Conservation (phyloP, 2,888 invertebrate species). For the Osmoderma eremita region DNA sequence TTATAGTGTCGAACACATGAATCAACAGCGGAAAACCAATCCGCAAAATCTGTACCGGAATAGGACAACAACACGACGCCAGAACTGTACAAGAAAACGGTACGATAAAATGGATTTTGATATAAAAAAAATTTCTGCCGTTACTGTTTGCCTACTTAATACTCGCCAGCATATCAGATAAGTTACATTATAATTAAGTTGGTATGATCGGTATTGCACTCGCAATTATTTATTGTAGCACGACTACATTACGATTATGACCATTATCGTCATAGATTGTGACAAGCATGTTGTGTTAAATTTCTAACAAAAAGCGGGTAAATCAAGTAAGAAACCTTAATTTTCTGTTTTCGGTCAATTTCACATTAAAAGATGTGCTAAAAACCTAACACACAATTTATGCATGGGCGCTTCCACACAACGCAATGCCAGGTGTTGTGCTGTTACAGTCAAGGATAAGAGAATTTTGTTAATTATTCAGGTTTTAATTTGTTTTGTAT, state of each 20-base stretch:
- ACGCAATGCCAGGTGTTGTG: conserved; percentile 19
- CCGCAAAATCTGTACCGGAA: not conserved
- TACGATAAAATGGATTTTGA: conserved; percentile 7
- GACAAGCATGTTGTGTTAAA: not conserved
- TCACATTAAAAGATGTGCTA: conserved; percentile 9
- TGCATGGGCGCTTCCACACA: conserved; percentile 14
- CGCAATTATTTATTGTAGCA: not conserved
- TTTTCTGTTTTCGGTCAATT: not conserved
- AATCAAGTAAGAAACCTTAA: not conserved
- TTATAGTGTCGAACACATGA: conserved; percentile 27
- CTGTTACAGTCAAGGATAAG: conserved; percentile 23
- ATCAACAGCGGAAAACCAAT: conserved; percentile 19
- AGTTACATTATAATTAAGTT: too few relatives aligned
- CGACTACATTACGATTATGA: conserved; percentile 4
- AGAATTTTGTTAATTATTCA: not conserved
- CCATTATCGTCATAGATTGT: not conserved
- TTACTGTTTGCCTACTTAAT: too few relatives aligned
- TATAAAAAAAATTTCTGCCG: not conserved
- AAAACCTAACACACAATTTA: conserved; percentile 17
- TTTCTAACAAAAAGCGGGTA: not conserved
- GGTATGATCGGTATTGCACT: conserved; percentile 1
- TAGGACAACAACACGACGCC: not conserved
- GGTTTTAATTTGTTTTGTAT: not conserved
- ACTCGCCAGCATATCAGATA: too few relatives aligned
- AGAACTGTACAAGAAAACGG: conserved; percentile 20